phyloP scores from a whole-genome alignment of 2,888 invertebrate species.

The Rhamphomyia laevipes region DNA sequence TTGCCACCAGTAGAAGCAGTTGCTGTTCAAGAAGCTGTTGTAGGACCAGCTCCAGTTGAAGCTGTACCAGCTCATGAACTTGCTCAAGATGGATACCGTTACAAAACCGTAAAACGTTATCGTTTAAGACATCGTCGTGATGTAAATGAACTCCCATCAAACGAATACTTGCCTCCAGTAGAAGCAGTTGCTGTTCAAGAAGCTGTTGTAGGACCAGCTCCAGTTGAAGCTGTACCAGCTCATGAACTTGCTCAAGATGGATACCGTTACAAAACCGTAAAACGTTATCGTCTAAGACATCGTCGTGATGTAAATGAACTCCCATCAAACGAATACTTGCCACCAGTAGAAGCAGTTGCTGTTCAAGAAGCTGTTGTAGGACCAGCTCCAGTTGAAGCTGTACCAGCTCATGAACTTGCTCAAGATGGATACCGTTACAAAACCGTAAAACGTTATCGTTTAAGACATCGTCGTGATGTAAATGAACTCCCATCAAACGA shows the following conservation, averaged over 20 bases:
- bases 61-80: slow-evolving; percentile 12
- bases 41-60: slow-evolving; percentile 12
- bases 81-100: slow-evolving; percentile 18
- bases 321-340: slow-evolving; percentile 14
- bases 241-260: slow-evolving; percentile 22
- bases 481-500: slow-evolving; percentile 17
- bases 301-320: slow-evolving; percentile 4
- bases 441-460: slow-evolving; percentile 15
- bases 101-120: slow-evolving; percentile 15
- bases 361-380: not conserved
- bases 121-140: slow-evolving; percentile 23
- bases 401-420: slow-evolving; percentile 15
- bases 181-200: slow-evolving; percentile 3
- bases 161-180: slow-evolving; percentile 12
- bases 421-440: slow-evolving; percentile 20
- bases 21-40: slow-evolving; percentile 23
- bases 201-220: slow-evolving; percentile 20
- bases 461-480: slow-evolving; percentile 18
- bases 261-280: slow-evolving; percentile 19
- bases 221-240: slow-evolving; percentile 16
- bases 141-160: slow-evolving; percentile 19
- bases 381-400: slow-evolving; percentile 12
- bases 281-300: not conserved
- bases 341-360: slow-evolving; percentile 5
- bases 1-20: slow-evolving; percentile 18